These are phyloP conservation scores for Cryptotermes secundus DNA, from an alignment of 1,140 invertebrate genomes.

Conservation along the genomic window DNA sequence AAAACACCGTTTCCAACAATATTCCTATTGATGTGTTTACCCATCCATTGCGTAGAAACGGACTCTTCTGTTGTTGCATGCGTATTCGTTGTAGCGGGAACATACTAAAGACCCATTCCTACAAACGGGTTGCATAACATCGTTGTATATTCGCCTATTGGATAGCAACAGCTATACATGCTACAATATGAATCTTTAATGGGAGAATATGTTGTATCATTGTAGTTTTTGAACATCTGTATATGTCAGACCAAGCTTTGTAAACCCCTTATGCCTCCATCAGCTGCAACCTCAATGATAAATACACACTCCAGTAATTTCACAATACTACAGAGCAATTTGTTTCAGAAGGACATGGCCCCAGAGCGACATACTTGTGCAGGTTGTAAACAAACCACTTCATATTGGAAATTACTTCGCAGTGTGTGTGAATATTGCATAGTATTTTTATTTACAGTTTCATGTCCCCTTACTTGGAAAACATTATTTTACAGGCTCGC, in stretches of 20 bases:
- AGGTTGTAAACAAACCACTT: conserved; percentile 8
- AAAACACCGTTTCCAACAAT: no score
- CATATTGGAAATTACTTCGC: not conserved
- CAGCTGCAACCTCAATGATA: not conserved
- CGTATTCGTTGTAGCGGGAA: no score
- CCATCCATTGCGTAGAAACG: no score
- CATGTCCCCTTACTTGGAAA: not conserved
- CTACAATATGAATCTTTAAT: no score
- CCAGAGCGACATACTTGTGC: not conserved
- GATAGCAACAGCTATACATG: no score
- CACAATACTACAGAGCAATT: not conserved
- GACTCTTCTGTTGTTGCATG: no score
- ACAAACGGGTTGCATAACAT: no score
- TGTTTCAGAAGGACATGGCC: not conserved
- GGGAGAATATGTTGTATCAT: no score
- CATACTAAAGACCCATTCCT: no score
- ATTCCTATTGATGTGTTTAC: no score
- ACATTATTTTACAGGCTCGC: no score
- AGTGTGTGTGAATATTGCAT: not conserved
- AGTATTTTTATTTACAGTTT: not conserved
- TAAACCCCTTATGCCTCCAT: not conserved
- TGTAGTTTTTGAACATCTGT: not conserved
- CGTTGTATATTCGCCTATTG: no score
- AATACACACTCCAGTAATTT: not conserved
- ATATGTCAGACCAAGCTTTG: not conserved